phyloP scores from a whole-genome alignment of 2,113 vertebrate species.

The Saiga tatarica region DNA sequence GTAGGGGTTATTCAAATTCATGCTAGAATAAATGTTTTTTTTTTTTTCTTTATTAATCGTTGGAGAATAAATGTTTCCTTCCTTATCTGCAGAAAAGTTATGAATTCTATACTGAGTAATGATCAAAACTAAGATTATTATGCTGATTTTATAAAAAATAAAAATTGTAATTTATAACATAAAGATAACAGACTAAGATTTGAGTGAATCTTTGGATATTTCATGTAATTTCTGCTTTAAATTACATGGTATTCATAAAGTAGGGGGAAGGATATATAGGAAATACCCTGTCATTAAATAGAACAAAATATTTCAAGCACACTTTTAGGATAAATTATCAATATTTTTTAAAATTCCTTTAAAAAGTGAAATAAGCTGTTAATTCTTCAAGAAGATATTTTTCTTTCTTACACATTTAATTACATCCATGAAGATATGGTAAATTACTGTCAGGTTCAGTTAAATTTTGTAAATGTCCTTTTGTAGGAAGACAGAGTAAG shows the following conservation, averaged over 20 bases:
- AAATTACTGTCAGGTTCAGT: background rate
- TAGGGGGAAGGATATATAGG: background rate
- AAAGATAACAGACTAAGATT: background rate
- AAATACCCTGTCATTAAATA: background rate
- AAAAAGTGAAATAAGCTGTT: background rate
- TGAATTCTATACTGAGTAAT: background rate
- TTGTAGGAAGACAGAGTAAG: background rate
- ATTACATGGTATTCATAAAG: conserved; percentile 45
- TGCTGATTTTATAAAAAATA: background rate
- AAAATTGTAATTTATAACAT: background rate
- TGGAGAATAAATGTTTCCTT: background rate
- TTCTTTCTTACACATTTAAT: background rate
- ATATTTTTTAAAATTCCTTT: background rate
- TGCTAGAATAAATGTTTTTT: background rate
- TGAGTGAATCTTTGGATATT: background rate
- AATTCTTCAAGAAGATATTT: background rate
- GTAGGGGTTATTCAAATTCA: background rate
- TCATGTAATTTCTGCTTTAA: background rate
- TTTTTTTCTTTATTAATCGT: background rate
- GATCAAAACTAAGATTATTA: background rate
- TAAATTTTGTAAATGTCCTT: conserved; percentile 4
- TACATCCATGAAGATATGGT: background rate
- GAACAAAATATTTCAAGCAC: background rate
- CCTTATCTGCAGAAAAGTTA: background rate
- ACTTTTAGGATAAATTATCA: background rate